Base-by-base conservation (phyloP, 2,888 invertebrate genomes). In the Ichneumoninae sp. region DNA sequence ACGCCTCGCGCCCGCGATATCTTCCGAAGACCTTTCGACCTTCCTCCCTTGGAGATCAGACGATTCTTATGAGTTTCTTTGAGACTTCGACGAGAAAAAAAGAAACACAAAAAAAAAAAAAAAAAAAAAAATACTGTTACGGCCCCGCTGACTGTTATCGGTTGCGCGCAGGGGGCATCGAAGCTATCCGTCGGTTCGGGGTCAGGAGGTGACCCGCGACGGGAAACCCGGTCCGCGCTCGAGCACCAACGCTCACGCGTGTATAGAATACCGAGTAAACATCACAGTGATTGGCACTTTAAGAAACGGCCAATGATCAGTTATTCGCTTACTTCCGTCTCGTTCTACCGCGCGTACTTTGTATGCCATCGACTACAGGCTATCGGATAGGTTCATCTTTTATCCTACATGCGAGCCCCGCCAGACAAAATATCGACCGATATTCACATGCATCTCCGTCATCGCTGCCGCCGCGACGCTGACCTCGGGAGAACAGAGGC, bases 101-200 rank as follows among this genome's bases (percentile, higher is more conserved):
- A n/a, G n/a, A n/a, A n/a, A n/a, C n/a, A n/a, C n/a, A 80, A 80
- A 83, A 81, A 82, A 70, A 85, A 16, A 47, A 40, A 10, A 10
- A 40, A 40, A 44, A 47, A 47, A 47, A 47, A 47, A 47, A 47
- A 47, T 75, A 69, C 80, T 40, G 80, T 54, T 76, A 83, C 89
- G 88, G 88, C 88, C 87, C 87, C 86, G 89, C 89, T 88, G 73
- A 75, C 81, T 89, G 91, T 91, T 92, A 92, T 92, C 92, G 92
- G 89, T 89, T 91, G 92, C 88, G 91, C 89, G 90, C 92, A 91
- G 93, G 93, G 93, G 92, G 93, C 92, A 92, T 91, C 92, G 89
- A 90, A 89, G 91, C 90, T 91, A 91, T 92, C 91, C 91, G 88
- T 87, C 88, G 88, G 63, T 88, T 78, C 76, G 71, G 85, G 83